Conservation (phyloP, 2,797 vertebrate genomes). For the Staurois parvus region DNA sequence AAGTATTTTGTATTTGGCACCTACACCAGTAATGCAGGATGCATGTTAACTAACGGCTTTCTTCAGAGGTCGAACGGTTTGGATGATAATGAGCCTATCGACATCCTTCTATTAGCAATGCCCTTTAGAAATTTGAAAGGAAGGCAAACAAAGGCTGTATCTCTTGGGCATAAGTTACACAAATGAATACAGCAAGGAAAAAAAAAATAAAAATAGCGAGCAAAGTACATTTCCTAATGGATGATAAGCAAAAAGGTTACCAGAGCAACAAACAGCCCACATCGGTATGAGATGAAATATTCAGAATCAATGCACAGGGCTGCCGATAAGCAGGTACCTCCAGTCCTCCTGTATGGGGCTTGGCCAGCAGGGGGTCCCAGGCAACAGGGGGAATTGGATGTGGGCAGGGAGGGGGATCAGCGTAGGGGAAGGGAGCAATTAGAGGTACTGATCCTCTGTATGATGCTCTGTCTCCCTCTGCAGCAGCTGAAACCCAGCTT, state of each 20-base stretch:
- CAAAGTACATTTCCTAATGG: neutral
- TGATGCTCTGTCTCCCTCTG: too few species aligned
- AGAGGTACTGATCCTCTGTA: too few species aligned
- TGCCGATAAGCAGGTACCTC: too few species aligned
- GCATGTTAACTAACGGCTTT: neutral
- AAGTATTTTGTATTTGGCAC: neutral
- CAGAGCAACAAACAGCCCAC: neutral
- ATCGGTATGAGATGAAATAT: neutral
- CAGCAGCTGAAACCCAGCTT: too few species aligned
- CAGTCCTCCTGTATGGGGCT: too few species aligned
- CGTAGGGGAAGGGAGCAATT: too few species aligned
- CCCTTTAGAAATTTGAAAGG: neutral
- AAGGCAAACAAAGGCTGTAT: neutral
- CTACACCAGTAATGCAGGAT: neutral
- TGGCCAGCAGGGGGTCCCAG: too few species aligned
- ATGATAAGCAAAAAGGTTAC: conserved; percentile 3
- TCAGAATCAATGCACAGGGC: neutral
- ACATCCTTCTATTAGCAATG: neutral
- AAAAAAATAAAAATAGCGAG: neutral
- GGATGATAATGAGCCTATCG: neutral
- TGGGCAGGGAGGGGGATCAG: too few species aligned
- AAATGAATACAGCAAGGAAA: neutral
- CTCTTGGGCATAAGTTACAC: conserved; percentile 15
- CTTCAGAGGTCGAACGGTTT: neutral
- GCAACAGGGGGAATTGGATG: too few species aligned